Evolutionary conservation across 2,888 invertebrate genomes (phyloP).

Genomic region (Thera britannica): DNA sequence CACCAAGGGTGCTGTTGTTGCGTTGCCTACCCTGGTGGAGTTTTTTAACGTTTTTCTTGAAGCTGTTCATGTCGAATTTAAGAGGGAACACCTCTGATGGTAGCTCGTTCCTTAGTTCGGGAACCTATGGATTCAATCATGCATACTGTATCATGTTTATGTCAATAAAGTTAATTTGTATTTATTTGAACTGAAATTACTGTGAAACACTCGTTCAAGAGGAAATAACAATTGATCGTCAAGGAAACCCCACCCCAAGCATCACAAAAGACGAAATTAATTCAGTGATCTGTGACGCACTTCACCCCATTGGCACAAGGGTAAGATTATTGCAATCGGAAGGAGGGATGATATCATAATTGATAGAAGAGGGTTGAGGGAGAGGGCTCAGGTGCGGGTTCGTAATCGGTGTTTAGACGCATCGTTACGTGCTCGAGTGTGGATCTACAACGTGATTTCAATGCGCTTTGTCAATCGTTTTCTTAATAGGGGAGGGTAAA

Average conservation of each 20-base stretch:
- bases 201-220: background rate
- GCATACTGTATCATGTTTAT: too few relatives aligned
- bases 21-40: too few relatives aligned
- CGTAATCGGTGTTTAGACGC: conserved; percentile 27
- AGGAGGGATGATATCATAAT: conserved; percentile 44
- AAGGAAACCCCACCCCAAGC: conserved; percentile 8
- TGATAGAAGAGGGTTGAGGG: conserved; percentile 37
- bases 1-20: too few relatives aligned
- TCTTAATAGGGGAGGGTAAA: conserved; percentile 4
- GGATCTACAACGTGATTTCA: conserved; percentile 22
- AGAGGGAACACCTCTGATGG: too few relatives aligned
- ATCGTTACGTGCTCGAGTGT: conserved; percentile 37
- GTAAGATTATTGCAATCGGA: conserved; percentile 33
- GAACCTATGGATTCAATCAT: too few relatives aligned
- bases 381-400: conserved; percentile 41
- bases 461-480: conserved; percentile 29
- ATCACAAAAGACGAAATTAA: conserved; percentile 24
- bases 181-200: too few relatives aligned
- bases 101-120: too few relatives aligned
- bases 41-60: too few relatives aligned
- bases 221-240: background rate
- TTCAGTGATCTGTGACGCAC: conserved; percentile 22
- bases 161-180: too few relatives aligned
- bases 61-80: too few relatives aligned
- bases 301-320: conserved; percentile 22